These are phyloP conservation scores for Agriopis aurantiaria DNA, from an alignment of 2,888 invertebrate species.

Conservation along the genomic window DNA sequence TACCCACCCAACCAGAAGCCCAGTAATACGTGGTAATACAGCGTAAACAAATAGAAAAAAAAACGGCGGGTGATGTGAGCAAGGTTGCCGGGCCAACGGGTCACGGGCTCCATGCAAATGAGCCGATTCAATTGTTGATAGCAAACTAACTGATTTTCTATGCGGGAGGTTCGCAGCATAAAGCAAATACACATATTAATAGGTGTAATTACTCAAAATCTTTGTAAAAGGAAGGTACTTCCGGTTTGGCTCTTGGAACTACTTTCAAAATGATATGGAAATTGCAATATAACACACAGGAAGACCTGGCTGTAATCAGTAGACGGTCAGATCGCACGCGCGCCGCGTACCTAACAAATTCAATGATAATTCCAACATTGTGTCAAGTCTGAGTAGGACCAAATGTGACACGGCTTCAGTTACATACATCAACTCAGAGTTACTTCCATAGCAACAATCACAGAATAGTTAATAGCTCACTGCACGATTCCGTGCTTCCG, in stretches of 20 bases:
- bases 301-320: background rate
- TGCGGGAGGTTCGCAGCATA: slow-evolving; percentile 8
- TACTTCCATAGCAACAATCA: background rate
- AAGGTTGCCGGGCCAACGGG: slow-evolving; percentile 70
- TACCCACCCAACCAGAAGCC: slow-evolving; percentile 10
- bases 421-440: background rate
- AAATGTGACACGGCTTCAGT: too few relatives aligned
- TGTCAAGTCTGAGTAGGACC: too few relatives aligned
- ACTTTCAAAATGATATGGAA: background rate
- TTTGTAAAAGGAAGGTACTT: background rate
- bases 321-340: too few relatives aligned
- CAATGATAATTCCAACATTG: too few relatives aligned
- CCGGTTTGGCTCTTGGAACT: background rate
- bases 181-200: background rate
- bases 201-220: background rate
- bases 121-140: slow-evolving; percentile 71
- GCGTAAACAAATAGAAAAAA: slow-evolving; percentile 53
- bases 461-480: background rate
- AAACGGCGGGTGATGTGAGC: slow-evolving; percentile 57
- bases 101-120: slow-evolving; percentile 80
- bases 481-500: background rate
- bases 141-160: slow-evolving; percentile 37
- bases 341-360: too few relatives aligned
- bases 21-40: slow-evolving; percentile 38
- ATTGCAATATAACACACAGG: too few relatives aligned